Percentiles rank a stretch among this genome's conserved stretches.
Conservation (phyloP, 1,140 invertebrate species). For the Aricia agestis region DNA sequence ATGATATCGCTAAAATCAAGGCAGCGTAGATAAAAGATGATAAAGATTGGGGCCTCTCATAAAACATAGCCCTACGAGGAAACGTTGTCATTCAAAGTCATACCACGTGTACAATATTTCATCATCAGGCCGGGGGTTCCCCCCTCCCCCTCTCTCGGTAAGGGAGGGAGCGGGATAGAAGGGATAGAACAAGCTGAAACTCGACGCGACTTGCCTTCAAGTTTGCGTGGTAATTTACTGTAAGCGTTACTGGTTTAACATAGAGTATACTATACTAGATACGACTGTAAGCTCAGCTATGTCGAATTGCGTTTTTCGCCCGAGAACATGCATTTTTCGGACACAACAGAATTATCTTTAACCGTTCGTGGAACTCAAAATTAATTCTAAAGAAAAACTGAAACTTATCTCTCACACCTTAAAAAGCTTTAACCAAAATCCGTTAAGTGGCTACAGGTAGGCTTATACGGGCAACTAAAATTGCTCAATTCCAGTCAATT, state of each 20-base stretch:
- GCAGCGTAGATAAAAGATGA: constrained; percentile 29
- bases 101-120: constrained; percentile 82
- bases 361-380: too few relatives aligned
- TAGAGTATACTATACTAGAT: background rate
- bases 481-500: too few relatives aligned
- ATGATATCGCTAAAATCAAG: background rate
- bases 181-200: constrained; percentile 48
- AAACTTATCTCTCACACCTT: too few relatives aligned
- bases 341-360: too few relatives aligned
- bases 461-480: too few relatives aligned
- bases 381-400: too few relatives aligned
- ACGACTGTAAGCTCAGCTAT: too few relatives aligned
- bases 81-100: constrained; percentile 81
- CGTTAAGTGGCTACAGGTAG: too few relatives aligned
- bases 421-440: too few relatives aligned
- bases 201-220: background rate
- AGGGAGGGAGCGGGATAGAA: constrained; percentile 71
- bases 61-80: constrained; percentile 59
- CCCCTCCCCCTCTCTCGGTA: constrained; percentile 56
- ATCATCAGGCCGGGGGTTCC: constrained; percentile 75
- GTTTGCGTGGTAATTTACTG: background rate
- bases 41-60: constrained; percentile 59
- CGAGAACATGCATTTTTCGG: too few relatives aligned
- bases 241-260: background rate
- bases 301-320: too few relatives aligned